phyloP scores from a whole-genome alignment of 1,140 invertebrate genomes.

The Saxidomus purpurata region DNA sequence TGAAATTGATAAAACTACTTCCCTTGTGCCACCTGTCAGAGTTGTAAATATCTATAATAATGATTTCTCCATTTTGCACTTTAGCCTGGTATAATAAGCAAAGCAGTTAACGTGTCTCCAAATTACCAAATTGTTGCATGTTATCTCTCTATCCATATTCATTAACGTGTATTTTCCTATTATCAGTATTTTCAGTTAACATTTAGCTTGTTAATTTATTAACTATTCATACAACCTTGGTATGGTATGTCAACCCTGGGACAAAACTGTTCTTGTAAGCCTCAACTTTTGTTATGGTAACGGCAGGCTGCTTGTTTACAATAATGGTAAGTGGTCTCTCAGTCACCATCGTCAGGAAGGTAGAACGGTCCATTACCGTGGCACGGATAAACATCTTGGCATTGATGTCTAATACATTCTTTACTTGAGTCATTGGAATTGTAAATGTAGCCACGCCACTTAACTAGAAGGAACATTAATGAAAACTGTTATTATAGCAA shows the following conservation, averaged over 20 bases:
- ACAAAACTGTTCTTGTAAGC: background rate
- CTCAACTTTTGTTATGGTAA: background rate
- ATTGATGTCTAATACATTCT: background rate
- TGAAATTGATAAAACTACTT: too few relatives aligned
- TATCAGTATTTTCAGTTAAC: too few relatives aligned
- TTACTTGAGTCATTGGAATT: background rate
- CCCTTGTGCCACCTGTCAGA: too few relatives aligned
- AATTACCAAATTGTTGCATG: too few relatives aligned
- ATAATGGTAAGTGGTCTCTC: background rate
- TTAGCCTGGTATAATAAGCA: too few relatives aligned
- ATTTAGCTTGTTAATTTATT: too few relatives aligned
- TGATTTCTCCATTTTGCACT: too few relatives aligned
- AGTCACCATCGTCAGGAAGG: constrained; percentile 1
- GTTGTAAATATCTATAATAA: too few relatives aligned
- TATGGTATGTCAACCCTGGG: constrained; percentile 7
- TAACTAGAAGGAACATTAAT: background rate
- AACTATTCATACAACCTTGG: background rate
- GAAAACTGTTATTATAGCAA: too few relatives aligned
- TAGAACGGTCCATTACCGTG: constrained; percentile 25
- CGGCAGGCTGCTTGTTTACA: background rate
- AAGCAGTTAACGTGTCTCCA: too few relatives aligned
- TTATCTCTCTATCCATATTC: too few relatives aligned
- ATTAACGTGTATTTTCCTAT: too few relatives aligned
- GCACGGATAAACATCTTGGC: background rate
- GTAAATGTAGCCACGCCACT: background rate